A percentile compares a stretch with the other conserved stretches of the same genome.
These are phyloP conservation scores for Ameiurus melas DNA, from an alignment of 2,113 vertebrate genomes.

Conservation along the genomic window DNA sequence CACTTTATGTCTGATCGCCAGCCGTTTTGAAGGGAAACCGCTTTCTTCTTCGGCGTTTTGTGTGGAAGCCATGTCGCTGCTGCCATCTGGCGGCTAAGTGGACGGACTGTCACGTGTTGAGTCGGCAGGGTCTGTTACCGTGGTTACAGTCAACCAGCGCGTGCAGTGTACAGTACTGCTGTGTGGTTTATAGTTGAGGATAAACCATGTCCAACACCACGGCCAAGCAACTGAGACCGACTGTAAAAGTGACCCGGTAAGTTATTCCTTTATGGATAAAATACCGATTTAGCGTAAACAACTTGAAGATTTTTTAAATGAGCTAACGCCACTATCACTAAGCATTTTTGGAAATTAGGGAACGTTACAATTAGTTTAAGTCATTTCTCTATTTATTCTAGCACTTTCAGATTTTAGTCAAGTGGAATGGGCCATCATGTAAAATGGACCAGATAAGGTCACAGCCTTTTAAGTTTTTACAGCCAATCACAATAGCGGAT, in stretches of 20 bases:
- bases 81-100: slow-evolving; percentile 1
- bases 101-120: neutral
- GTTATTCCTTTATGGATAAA: slow-evolving; percentile 21
- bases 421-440: neutral
- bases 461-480: no score
- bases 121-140: slow-evolving; percentile 40
- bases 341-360: neutral
- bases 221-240: slow-evolving; percentile 43
- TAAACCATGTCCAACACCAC: slow-evolving; percentile 46
- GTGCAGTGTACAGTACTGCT: neutral
- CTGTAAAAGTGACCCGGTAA: slow-evolving; percentile 57
- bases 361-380: neutral
- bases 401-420: neutral
- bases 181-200: neutral
- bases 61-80: neutral
- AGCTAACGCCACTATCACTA: neutral
- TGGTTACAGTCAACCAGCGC: slow-evolving; percentile 50
- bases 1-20: neutral
- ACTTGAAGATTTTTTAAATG: neutral
- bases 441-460: no score
- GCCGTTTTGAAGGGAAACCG: neutral
- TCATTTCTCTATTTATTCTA: neutral
- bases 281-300: neutral
- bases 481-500: no score
- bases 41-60: neutral